phyloP scores from a whole-genome alignment of 2,797 vertebrate species.

The Oryzias sinensis region DNA sequence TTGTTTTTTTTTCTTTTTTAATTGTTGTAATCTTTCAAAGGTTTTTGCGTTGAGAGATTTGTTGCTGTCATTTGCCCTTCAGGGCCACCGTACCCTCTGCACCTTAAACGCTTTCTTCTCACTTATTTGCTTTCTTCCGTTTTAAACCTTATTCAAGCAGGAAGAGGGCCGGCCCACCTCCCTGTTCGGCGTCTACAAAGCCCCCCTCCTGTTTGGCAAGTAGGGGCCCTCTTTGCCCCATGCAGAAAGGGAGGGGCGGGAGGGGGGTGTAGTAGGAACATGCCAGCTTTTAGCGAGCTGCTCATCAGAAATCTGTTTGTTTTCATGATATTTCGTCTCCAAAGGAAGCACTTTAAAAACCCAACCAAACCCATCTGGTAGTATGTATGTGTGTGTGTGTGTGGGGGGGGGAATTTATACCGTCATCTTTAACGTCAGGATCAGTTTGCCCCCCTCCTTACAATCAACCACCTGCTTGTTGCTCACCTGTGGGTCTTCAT shows the following conservation, averaged over 20 bases:
- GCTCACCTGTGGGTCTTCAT: conserved; percentile 51
- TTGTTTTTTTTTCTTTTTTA: no score
- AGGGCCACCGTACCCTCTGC: conserved; percentile 28
- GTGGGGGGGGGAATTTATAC: conserved; percentile 35
- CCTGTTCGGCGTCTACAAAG: no score
- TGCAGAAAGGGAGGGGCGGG: conserved; percentile 1
- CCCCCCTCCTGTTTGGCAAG: no score
- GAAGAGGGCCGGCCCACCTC: conserved; percentile 1
- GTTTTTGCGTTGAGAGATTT: no score
- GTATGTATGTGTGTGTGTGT: conserved; percentile 49
- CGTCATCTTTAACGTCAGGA: conserved; percentile 63
- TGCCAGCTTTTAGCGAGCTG: no score
- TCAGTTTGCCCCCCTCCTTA: conserved; percentile 61
- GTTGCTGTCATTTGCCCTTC: no score
- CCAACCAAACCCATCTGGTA: conserved; percentile 56
- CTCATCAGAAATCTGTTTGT: conserved; percentile 25
- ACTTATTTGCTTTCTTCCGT: conserved; percentile 9
- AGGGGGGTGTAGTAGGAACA: conserved; percentile 1
- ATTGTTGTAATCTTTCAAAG: no score
- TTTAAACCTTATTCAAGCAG: conserved; percentile 11
- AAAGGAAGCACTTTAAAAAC: conserved; percentile 56
- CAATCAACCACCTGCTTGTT: conserved; percentile 57
- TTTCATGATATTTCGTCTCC: conserved; percentile 49
- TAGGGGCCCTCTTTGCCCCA: neutral
- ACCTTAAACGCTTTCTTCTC: conserved; percentile 53